Conservation (phyloP, 2,113 vertebrate genomes). For the Machaerirhynchus nigripectus region DNA sequence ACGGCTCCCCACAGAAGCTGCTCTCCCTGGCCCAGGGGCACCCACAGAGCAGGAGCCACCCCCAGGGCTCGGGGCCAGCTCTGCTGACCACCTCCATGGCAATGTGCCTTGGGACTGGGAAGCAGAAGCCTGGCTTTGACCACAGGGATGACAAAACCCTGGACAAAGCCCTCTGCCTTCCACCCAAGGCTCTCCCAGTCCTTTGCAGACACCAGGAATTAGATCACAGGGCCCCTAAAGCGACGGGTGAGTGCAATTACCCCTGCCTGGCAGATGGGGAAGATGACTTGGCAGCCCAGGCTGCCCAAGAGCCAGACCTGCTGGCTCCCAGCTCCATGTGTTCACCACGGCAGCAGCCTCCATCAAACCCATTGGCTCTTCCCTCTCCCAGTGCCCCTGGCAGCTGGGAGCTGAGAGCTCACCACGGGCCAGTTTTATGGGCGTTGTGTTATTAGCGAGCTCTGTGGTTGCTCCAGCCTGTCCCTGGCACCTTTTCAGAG, state of each 20-base stretch:
- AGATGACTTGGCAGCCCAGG: neutral
- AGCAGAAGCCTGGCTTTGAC: neutral
- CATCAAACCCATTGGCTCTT: neutral
- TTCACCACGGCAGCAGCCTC: neutral
- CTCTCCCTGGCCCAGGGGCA: neutral
- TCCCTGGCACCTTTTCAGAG: conserved; percentile 45
- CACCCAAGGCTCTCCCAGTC: neutral
- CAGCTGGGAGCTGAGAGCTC: neutral
- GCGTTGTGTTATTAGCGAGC: neutral
- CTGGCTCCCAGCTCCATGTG: neutral
- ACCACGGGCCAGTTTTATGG: neutral
- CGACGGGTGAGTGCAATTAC: neutral
- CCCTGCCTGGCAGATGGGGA: neutral
- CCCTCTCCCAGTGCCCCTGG: neutral
- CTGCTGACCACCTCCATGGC: neutral
- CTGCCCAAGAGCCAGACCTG: conserved; percentile 15
- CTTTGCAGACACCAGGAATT: neutral
- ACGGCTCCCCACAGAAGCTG: neutral
- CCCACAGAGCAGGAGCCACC: neutral
- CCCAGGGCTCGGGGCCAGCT: fast-evolving
- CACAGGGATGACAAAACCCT: neutral
- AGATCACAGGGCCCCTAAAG: neutral
- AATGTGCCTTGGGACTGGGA: neutral
- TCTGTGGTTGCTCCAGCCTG: conserved; percentile 22
- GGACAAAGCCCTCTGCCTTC: neutral